Base-by-base conservation (phyloP, 2,888 invertebrate genomes). In the Lochmaea capreae region DNA sequence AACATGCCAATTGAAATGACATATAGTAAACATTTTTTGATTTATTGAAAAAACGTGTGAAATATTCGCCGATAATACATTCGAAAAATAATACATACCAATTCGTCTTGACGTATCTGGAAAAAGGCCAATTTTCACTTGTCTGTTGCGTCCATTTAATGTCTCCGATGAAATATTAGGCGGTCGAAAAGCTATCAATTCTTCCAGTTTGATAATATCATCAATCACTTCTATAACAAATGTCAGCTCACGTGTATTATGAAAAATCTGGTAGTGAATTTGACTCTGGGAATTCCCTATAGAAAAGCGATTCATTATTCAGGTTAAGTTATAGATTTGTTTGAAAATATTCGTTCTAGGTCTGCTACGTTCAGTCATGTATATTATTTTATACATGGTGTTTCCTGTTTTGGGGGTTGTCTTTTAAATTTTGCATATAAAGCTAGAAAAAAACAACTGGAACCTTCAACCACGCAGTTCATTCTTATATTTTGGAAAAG, bases 141-240 rank as follows among this genome's bases (percentile, higher is more conserved):
- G 68, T 67, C 65, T 49, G 16, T 49, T 62, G 16, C 42, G 49
- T 67, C 69, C 75, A 66, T 73, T 71, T 67, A 61, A 69, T 68
- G 72, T 74, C 76, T 49, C 42, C 72, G 69, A 77, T 79, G 77
- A 78, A 77, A 78, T 79, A 79, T 78, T 80, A 75, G 74, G 69
- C 72, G 77, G 78, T 77, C 77, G 74, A 77, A 74, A 77, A 79
- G 77, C 80, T 76, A 80, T 79, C 80, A 80, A 80, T 80, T 75
- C 75, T 65, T 70, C 74, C 75, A 79, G 77, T 75, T 78, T 78
- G 80, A 80, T 80, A 80, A 79, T 75, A 77, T 77, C 80, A 80
- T 80, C 80, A 73, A 79, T 80, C 80, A 80, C 68, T 66, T 59
- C 76, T 74, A 77, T 77, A 80, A 79, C 78, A 78, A 80, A 79